These are phyloP conservation scores for Drosophila jambulina DNA, from an alignment of 1,140 invertebrate genomes.

Conservation along the genomic window DNA sequence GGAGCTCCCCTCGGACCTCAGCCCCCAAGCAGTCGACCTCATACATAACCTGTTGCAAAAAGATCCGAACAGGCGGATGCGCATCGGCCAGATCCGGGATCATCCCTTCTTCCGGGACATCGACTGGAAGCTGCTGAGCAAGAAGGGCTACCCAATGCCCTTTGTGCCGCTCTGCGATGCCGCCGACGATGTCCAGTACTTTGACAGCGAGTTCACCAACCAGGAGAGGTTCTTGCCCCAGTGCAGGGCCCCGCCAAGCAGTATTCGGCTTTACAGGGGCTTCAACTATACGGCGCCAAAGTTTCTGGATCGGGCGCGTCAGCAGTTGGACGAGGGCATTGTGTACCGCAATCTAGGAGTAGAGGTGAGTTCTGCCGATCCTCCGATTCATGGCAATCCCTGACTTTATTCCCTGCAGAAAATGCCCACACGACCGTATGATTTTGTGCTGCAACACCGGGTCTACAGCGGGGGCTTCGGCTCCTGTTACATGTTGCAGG, in stretches of 20 bases:
- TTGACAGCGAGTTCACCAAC: neutral
- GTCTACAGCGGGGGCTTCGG: neutral
- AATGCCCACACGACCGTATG: neutral
- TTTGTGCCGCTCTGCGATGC: neutral
- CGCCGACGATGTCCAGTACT: neutral
- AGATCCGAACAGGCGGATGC: neutral
- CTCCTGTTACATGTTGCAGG: neutral
- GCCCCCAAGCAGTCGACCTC: fast-evolving
- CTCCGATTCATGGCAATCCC: neutral
- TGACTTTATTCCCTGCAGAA: neutral
- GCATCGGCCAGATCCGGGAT: neutral
- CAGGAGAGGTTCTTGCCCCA: neutral
- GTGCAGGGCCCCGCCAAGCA: fast-evolving
- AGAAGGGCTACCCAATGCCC: neutral
- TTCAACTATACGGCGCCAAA: neutral
- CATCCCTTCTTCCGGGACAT: neutral
- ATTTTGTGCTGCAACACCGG: neutral
- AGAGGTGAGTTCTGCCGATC: neutral
- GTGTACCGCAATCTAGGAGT: neutral
- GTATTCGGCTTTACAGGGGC: neutral
- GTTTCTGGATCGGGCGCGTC: neutral
- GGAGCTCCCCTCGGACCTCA: neutral
- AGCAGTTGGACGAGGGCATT: fast-evolving
- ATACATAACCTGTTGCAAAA: neutral
- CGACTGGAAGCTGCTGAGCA: neutral